Percentiles rank a stretch among this genome's conserved stretches.
Evolutionary conservation across 2,888 invertebrate genomes (phyloP).

Genomic region (Dugesia japonica): DNA sequence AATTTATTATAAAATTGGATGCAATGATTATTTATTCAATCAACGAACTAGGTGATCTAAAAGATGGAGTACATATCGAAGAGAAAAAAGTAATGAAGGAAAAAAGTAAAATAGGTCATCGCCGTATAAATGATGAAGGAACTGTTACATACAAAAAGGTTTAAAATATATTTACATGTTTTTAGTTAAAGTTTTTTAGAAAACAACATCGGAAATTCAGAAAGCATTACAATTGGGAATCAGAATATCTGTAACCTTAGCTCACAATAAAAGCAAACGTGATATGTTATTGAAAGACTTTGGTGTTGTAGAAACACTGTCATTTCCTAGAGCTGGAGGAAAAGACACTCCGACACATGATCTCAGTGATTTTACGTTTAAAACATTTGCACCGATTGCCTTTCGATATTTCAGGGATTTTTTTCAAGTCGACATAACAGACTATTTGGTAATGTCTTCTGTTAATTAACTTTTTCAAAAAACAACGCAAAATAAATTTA

Average conservation of each 20-base stretch:
- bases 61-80: not conserved
- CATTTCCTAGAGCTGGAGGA: constrained; percentile 80
- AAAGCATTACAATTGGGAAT: constrained; percentile 90
- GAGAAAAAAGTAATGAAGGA: constrained; percentile 21
- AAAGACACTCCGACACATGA: constrained; percentile 94
- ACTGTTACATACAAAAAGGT: constrained; percentile 35
- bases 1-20: too few relatives aligned
- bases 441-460: constrained; percentile 67
- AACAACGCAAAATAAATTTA: too few relatives aligned
- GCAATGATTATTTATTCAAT: too few relatives aligned
- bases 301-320: constrained; percentile 91
- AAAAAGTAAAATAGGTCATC: constrained; percentile 33
- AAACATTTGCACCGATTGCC: constrained; percentile 96
- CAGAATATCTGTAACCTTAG: constrained; percentile 67
- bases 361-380: constrained; percentile 84
- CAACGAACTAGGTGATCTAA: too few relatives aligned
- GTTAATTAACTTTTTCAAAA: too few relatives aligned
- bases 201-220: constrained; percentile 55
- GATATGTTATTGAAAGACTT: constrained; percentile 98
- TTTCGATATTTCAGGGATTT: constrained; percentile 96
- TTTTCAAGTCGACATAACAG: constrained; percentile 94
- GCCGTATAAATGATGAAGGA: constrained; percentile 33
- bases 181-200: constrained; percentile 40
- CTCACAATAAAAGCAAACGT: constrained; percentile 88
- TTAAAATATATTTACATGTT: too few relatives aligned